These are phyloP conservation scores for Upupa epops DNA, from an alignment of 2,113 vertebrate species.

Conservation along the genomic window DNA sequence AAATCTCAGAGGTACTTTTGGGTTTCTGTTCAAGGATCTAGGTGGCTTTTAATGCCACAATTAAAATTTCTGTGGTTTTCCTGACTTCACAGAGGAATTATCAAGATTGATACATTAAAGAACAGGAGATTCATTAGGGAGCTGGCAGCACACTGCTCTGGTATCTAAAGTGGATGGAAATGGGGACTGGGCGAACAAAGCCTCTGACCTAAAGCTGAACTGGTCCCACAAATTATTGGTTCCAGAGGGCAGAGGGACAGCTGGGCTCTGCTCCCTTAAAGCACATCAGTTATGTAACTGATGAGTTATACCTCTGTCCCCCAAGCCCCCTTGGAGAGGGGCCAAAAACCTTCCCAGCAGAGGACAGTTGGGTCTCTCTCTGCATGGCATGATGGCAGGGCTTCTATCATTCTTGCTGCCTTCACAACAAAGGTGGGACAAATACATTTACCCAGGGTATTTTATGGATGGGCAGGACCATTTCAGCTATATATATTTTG, in stretches of 20 bases:
- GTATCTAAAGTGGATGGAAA: background rate
- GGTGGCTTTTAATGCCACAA: slow-evolving; percentile 48
- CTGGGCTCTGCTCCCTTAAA: background rate
- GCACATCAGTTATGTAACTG: background rate
- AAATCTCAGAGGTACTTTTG: slow-evolving; percentile 38
- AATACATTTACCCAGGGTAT: background rate
- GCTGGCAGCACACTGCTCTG: background rate
- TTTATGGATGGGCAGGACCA: background rate
- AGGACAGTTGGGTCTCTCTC: background rate
- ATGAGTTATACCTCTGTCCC: background rate
- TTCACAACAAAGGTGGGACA: background rate
- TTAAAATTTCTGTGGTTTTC: slow-evolving; percentile 41
- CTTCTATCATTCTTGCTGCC: background rate
- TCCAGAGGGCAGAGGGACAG: background rate
- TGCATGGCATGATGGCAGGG: background rate
- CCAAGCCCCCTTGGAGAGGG: background rate
- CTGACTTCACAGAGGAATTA: slow-evolving; percentile 39
- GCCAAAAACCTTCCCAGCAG: background rate
- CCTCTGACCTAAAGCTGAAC: background rate
- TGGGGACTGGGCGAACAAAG: background rate
- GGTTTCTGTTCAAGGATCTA: slow-evolving; percentile 26
- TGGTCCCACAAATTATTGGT: background rate
- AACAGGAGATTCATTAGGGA: background rate
- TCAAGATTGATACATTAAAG: slow-evolving; percentile 49
- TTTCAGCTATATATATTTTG: background rate